phyloP scores from a whole-genome alignment of 92 coral and sea anemone species.

The Parazoanthus atlanticus region DNA sequence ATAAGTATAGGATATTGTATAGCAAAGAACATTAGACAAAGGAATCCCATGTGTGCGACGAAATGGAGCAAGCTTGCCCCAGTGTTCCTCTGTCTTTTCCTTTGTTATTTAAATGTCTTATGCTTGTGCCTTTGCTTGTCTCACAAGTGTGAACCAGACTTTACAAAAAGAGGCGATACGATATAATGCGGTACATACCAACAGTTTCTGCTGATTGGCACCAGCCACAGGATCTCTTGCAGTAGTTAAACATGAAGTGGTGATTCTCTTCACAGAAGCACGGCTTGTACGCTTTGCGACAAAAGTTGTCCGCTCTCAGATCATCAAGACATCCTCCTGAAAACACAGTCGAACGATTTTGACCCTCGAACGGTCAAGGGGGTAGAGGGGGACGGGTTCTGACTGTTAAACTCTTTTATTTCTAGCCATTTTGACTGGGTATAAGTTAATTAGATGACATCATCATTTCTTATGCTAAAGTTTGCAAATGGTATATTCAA shows the following conservation, averaged over 20 bases:
- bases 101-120: no score
- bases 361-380: background rate
- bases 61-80: no score
- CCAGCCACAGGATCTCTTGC: slow-evolving; percentile 97
- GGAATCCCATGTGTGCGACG: no score
- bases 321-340: slow-evolving; percentile 83
- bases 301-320: slow-evolving; percentile 70
- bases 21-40: no score
- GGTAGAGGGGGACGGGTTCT: background rate
- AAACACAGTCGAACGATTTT: background rate
- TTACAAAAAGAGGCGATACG: background rate
- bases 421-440: no score
- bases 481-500: no score
- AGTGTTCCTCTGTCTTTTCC: no score
- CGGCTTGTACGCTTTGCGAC: slow-evolving; percentile 82
- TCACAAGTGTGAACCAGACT: no score
- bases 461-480: no score
- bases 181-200: slow-evolving; percentile 51
- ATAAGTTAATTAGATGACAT: no score
- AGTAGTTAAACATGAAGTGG: slow-evolving; percentile 98
- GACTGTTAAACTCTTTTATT: background rate
- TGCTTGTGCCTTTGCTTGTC: no score
- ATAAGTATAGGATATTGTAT: no score
- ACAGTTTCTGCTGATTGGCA: slow-evolving; percentile 61
- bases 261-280: slow-evolving; percentile 98